Conservation (phyloP, 2,797 vertebrate species). For the Vultur gryphus region DNA sequence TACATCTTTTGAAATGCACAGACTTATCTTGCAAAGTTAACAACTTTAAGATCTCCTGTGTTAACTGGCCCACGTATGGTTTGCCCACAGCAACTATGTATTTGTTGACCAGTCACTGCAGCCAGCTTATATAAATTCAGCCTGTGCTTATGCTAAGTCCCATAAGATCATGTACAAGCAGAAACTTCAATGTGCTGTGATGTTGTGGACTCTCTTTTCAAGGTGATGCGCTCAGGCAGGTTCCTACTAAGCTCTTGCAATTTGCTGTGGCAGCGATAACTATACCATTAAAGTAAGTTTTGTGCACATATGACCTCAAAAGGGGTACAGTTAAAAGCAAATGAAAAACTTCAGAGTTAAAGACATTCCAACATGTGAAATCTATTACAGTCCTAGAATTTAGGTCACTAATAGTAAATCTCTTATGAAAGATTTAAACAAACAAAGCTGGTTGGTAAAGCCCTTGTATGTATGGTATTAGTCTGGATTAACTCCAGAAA, state of each 20-base stretch:
- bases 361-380: not conserved
- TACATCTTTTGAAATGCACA: not conserved
- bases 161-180: not conserved
- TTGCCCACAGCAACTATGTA: accelerated
- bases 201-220: not conserved
- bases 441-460: not conserved
- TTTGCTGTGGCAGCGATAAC: not conserved
- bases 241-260: not conserved
- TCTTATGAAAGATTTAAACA: not conserved
- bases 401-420: not conserved
- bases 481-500: not conserved
- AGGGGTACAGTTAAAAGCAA: not conserved
- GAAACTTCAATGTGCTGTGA: not conserved
- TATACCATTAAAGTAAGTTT: not conserved
- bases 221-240: not conserved
- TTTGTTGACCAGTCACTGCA: not conserved
- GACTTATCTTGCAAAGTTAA: not conserved
- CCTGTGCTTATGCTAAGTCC: not conserved
- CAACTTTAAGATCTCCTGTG: not conserved
- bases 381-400: not conserved
- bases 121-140: not conserved
- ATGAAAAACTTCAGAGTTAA: not conserved
- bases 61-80: not conserved
- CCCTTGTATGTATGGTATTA: not conserved
- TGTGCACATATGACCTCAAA: too few species aligned